Percentiles rank a stretch among this genome's conserved stretches.
Evolutionary conservation across 2,113 vertebrate species (phyloP).

Genomic region (Grammomys surdaster): DNA sequence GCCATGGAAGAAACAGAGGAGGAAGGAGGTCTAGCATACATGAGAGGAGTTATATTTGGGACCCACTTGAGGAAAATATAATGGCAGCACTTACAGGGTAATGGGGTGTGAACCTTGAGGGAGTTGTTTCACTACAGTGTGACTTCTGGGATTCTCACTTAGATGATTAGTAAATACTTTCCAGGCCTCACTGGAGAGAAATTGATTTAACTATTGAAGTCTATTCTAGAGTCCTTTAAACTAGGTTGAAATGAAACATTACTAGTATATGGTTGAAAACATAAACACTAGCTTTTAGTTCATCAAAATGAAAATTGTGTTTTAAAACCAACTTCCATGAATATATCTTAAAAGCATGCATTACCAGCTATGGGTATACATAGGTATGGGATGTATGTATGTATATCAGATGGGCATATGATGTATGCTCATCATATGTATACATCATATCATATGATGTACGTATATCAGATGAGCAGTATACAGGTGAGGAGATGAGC

Average conservation of each 20-base stretch:
- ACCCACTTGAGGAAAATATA: background rate
- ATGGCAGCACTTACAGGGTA: background rate
- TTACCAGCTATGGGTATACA: too few relatives aligned
- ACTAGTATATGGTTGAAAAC: conserved; percentile 9
- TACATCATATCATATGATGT: too few relatives aligned
- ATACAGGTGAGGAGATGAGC: background rate
- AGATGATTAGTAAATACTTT: background rate
- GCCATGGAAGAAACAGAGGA: background rate
- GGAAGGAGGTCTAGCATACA: background rate
- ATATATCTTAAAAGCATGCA: background rate
- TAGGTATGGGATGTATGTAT: too few relatives aligned
- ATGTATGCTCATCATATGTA: too few relatives aligned
- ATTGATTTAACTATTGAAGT: background rate
- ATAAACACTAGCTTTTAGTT: conserved; percentile 4
- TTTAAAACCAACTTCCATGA: background rate
- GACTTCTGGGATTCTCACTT: conserved; percentile 11
- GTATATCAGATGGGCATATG: background rate
- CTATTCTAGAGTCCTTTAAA: background rate
- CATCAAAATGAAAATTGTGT: background rate
- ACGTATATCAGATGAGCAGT: background rate
- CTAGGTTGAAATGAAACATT: background rate
- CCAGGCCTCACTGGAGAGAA: background rate
- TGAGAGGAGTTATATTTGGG: background rate
- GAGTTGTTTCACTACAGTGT: background rate
- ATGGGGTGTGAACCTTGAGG: background rate